Base-by-base conservation (phyloP, 2,888 invertebrate genomes). In the Nomada fucata region DNA sequence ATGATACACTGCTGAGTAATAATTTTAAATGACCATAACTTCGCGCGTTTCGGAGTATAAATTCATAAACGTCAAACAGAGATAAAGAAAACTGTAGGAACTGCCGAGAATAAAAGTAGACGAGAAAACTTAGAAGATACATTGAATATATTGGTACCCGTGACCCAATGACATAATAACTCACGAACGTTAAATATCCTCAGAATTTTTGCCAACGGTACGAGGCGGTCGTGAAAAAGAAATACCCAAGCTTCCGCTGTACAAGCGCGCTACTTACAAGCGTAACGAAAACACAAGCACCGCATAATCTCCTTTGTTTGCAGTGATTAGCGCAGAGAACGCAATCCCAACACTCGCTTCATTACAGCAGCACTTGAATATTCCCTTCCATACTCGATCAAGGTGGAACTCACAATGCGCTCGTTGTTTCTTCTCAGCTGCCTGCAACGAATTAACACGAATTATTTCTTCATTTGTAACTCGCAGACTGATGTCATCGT, bases 351-450 rank as follows among this genome's bases (percentile, higher is more conserved):
- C 59, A 67, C 47, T 74, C 65, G 57, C 57, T 67, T 74, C 36
- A 67, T 74, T 67, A 59, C 47, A 13, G 23, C n/a, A 57, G n/a
- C 59, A 67, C 67, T 47, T 59, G 73, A 67, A 74, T 18, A 65
- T 29, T 65, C 57, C 65, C 57, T 74, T 74, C 65, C 57, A 59
- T 50, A 26, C 57, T 59, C 67, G 73, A 67, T 57, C 73, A 67
- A 74, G 67, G 67, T 74, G 73, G 67, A 59, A 18, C 67, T 47
- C 50, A 74, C 67, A 74, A 59, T 65, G 59, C 57, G 4, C 29
- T 53, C 36, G 59, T 74, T 74, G 73, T 74, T 36, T 67, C 72
- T 9, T 26, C n/a, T 29, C 26, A 57, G 13, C 47, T 55, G 55
- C 11, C 44, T 47, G 29, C 65, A 47, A 57, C 57, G 72, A 73